Conservation (phyloP, 2,888 invertebrate species). For the Salticus scenicus region DNA sequence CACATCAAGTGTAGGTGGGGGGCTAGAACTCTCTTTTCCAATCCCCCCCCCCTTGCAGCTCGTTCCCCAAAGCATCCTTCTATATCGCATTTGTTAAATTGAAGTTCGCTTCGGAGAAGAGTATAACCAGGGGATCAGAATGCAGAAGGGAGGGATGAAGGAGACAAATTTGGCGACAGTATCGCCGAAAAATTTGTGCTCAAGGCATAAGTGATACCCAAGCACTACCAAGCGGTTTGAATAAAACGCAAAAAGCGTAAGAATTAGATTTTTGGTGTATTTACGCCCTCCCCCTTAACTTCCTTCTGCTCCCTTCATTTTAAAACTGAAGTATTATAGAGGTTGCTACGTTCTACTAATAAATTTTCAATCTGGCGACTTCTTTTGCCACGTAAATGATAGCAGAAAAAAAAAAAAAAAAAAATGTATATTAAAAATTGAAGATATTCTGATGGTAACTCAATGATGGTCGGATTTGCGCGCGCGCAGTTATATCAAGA, state of each 20-base stretch:
- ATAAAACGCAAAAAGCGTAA: constrained; percentile 14
- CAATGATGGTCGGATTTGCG: background rate
- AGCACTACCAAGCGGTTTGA: constrained; percentile 16
- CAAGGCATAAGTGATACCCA: constrained; percentile 19
- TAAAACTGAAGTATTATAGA: background rate
- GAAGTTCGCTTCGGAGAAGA: constrained; percentile 49
- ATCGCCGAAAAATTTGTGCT: constrained; percentile 37
- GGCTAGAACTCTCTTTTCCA: background rate
- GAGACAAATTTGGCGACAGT: constrained; percentile 36
- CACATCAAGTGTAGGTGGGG: constrained; percentile 32
- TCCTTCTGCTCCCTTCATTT: background rate
- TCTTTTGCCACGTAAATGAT: background rate
- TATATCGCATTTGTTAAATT: constrained; percentile 66
- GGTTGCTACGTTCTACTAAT: background rate
- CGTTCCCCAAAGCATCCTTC: constrained; percentile 34
- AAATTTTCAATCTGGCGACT: background rate
- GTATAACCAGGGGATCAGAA: constrained; percentile 33
- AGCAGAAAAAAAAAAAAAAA: background rate
- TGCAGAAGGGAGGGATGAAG: constrained; percentile 14
- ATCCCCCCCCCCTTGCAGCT: constrained; percentile 4
- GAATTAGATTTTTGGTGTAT: constrained; percentile 12
- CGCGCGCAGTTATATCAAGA: background rate
- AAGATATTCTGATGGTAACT: background rate
- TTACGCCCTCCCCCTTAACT: background rate
- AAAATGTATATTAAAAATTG: background rate